phyloP scores from a whole-genome alignment of 2,797 vertebrate species.

The Merluccius polli region DNA sequence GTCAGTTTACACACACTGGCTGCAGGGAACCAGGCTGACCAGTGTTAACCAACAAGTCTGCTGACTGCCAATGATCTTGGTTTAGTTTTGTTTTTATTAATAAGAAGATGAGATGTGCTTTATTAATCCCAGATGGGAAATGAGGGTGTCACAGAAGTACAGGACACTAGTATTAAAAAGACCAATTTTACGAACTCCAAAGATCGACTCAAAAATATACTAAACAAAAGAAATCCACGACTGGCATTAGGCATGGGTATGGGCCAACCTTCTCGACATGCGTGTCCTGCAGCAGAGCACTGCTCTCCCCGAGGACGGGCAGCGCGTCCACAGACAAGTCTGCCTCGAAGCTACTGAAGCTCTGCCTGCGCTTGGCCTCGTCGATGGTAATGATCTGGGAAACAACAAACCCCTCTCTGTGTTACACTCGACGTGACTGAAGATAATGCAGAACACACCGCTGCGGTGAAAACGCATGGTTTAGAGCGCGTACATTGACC shows the following conservation, averaged over 20 bases:
- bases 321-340: slow-evolving; percentile 74
- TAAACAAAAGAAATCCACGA: too few species aligned
- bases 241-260: not conserved
- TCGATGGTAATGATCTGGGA: slow-evolving; percentile 93
- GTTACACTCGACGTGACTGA: not conserved
- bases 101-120: not conserved
- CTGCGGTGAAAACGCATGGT: too few species aligned
- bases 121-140: not conserved
- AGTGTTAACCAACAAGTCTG: not conserved
- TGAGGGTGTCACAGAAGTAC: not conserved
- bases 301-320: slow-evolving; percentile 81
- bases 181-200: too few species aligned
- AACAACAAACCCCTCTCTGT: not conserved
- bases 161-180: not conserved
- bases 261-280: slow-evolving; percentile 87
- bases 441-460: too few species aligned
- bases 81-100: not conserved
- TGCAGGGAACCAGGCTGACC: too few species aligned
- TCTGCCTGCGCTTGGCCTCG: slow-evolving; percentile 92
- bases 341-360: slow-evolving; percentile 83
- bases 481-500: too few species aligned
- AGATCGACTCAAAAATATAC: too few species aligned
- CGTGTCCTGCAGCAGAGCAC: slow-evolving; percentile 86
- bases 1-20: not conserved
- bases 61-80: not conserved